These are phyloP conservation scores for Thysanoteuthis rhombus DNA, from an alignment of 2,888 invertebrate genomes.

Conservation along the genomic window DNA sequence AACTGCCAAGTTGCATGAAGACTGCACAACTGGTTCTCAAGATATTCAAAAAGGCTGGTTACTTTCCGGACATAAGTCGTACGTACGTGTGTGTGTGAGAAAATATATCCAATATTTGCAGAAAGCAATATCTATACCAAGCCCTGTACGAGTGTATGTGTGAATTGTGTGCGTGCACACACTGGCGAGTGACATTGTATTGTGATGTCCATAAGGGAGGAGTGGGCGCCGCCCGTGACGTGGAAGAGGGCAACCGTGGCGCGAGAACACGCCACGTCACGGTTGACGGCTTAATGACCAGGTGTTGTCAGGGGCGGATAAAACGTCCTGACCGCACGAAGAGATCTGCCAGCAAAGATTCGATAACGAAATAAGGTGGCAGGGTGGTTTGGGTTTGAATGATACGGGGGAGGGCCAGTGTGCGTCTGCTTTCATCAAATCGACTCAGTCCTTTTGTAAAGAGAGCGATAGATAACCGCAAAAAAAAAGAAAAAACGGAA, in stretches of 20 bases:
- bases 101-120: no score
- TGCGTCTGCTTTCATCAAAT: not conserved
- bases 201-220: not conserved
- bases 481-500: not conserved
- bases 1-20: no score
- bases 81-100: no score
- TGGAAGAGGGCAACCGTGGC: not conserved
- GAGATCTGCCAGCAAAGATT: not conserved
- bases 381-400: not conserved
- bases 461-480: no score
- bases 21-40: no score
- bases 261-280: not conserved
- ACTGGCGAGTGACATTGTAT: not conserved
- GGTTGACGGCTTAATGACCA: not conserved
- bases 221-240: not conserved
- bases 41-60: no score
- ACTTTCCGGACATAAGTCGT: no score
- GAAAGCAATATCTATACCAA: not conserved
- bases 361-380: not conserved
- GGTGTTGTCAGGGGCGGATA: not conserved
- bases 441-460: not conserved
- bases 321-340: not conserved
- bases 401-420: not conserved
- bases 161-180: not conserved
- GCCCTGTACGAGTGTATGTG: not conserved